phyloP scores from a whole-genome alignment of 2,888 invertebrate genomes.

The Metopia argyrocephala region DNA sequence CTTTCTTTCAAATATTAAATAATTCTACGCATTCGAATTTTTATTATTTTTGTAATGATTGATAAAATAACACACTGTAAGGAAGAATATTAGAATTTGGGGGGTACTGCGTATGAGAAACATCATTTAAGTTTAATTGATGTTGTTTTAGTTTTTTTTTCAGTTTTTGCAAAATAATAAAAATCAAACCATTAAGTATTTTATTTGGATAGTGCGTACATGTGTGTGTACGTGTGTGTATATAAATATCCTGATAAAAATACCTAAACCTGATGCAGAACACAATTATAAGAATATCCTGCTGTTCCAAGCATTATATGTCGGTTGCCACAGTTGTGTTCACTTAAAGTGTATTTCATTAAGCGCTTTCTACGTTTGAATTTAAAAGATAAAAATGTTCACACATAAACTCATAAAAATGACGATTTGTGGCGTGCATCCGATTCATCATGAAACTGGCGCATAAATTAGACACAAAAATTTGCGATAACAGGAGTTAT shows the following conservation, averaged over 20 bases:
- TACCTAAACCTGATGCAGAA: background rate
- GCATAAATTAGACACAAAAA: too few relatives aligned
- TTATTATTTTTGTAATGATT: background rate
- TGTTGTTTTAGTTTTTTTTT: slow-evolving; percentile 5
- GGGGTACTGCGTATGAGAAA: background rate
- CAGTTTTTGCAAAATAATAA: background rate
- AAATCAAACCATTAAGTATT: background rate
- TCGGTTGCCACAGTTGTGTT: background rate
- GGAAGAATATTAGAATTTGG: background rate
- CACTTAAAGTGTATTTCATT: too few relatives aligned
- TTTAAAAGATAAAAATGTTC: too few relatives aligned
- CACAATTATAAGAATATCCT: background rate
- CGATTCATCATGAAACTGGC: too few relatives aligned
- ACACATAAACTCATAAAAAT: too few relatives aligned
- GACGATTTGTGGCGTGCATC: too few relatives aligned
- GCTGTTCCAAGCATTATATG: background rate
- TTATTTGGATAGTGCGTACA: background rate
- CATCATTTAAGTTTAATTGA: slow-evolving; percentile 56
- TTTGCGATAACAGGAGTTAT: too few relatives aligned
- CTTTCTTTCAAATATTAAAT: slow-evolving; percentile 6
- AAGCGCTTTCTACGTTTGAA: too few relatives aligned
- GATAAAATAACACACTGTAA: background rate
- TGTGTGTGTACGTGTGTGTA: background rate
- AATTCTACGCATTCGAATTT: slow-evolving; percentile 22
- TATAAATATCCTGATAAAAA: background rate